A percentile compares a stretch with the other conserved stretches of the same genome.
phyloP scores from a whole-genome alignment of 2,888 invertebrate genomes.

The Ichneumoninae sp. region DNA sequence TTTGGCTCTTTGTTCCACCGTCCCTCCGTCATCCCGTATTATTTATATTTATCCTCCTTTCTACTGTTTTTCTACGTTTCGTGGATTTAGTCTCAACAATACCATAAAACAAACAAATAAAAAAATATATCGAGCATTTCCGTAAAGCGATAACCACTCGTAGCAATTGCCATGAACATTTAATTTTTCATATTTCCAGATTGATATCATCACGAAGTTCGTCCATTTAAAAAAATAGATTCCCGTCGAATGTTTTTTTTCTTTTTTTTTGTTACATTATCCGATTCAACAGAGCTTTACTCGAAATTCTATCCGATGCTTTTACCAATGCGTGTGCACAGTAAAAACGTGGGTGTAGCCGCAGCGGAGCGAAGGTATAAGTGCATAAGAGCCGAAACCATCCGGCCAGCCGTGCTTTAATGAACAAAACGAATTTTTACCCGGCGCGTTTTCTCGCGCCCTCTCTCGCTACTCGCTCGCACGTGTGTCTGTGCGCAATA shows the following conservation, averaged over 20 bases:
- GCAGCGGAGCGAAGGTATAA: conserved; percentile 19
- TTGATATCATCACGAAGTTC: not conserved
- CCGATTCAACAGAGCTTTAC: not conserved
- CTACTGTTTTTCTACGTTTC: conserved; percentile 43
- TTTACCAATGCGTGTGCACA: not conserved
- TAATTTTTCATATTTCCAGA: not conserved
- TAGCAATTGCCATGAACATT: not conserved
- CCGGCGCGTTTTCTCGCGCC: conserved; percentile 68
- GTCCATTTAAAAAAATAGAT: not conserved
- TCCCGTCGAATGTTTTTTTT: not conserved
- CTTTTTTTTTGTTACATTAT: not conserved
- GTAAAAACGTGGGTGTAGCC: not conserved
- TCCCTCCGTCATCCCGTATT: conserved; percentile 34
- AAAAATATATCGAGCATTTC: not conserved
- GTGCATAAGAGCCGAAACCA: conserved; percentile 51
- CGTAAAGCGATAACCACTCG: not conserved
- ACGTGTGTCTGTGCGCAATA: conserved; percentile 72
- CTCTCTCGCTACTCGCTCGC: not conserved
- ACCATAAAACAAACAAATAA: not conserved
- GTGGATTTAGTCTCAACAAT: conserved; percentile 15
- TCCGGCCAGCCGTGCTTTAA: conserved; percentile 76
- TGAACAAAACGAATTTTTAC: conserved; percentile 82
- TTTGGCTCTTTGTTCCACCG: conserved; percentile 5
- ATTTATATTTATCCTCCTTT: conserved; percentile 56
- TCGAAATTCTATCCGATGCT: not conserved